Conservation (phyloP, 2,113 vertebrate genomes). For the Lates calcarifer region DNA sequence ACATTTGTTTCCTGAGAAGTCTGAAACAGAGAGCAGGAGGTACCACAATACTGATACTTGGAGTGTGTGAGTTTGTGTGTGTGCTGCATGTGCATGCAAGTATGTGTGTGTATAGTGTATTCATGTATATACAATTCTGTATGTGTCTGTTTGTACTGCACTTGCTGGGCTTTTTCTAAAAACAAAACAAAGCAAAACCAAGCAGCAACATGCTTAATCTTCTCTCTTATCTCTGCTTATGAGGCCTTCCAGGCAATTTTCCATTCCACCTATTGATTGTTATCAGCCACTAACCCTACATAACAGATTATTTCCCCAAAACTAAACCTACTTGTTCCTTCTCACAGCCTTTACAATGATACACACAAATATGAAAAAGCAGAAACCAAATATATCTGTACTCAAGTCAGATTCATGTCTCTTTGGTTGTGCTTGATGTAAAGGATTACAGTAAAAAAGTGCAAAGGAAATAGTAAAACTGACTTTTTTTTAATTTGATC, state of each 20-base stretch:
- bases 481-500: neutral
- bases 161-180: conserved; percentile 12
- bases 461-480: neutral
- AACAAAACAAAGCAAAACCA: conserved; percentile 66
- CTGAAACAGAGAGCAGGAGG: conserved; percentile 84
- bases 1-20: conserved; percentile 89
- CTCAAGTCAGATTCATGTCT: conserved; percentile 5
- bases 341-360: conserved; percentile 61
- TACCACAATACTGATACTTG: conserved; percentile 65
- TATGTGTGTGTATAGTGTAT: conserved; percentile 1
- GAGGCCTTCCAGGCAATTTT: conserved; percentile 88
- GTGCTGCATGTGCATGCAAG: neutral
- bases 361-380: conserved; percentile 30
- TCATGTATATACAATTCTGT: conserved; percentile 9
- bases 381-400: neutral
- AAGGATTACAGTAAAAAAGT: neutral
- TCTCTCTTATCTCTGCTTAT: conserved; percentile 87
- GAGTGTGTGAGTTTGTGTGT: conserved; percentile 28
- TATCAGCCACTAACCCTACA: conserved; percentile 84
- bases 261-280: conserved; percentile 87
- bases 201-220: conserved; percentile 85
- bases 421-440: neutral
- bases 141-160: conserved; percentile 32
- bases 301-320: conserved; percentile 85
- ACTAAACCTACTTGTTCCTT: conserved; percentile 76